These are phyloP conservation scores for Rhegmatorhina hoffmannsi DNA, from an alignment of 2,113 vertebrate species.

Conservation along the genomic window DNA sequence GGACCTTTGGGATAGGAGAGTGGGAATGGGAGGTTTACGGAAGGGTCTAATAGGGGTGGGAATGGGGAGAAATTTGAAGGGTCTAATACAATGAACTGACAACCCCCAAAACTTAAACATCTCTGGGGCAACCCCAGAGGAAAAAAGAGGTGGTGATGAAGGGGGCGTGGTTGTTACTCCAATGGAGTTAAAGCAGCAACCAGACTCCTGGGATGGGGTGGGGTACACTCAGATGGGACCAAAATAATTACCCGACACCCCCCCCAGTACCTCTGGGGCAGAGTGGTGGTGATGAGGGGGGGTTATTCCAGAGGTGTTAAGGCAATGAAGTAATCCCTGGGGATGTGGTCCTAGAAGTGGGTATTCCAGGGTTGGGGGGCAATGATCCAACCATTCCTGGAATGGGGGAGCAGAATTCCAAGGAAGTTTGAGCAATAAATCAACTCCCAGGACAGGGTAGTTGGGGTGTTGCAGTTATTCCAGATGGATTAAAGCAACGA, in stretches of 20 bases:
- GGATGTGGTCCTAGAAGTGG: not conserved
- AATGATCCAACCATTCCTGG: not conserved
- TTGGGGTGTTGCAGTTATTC: not conserved
- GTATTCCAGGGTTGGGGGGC: no score
- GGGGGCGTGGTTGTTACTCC: accelerated
- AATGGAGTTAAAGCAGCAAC: not conserved
- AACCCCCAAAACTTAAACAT: not conserved
- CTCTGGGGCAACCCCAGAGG: no score
- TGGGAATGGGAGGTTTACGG: no score
- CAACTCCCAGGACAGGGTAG: not conserved
- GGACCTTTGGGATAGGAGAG: accelerated
- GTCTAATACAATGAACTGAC: not conserved
- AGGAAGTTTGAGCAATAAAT: not conserved
- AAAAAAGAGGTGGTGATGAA: accelerated
- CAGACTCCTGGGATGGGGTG: not conserved
- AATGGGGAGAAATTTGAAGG: not conserved
- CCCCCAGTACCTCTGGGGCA: not conserved
- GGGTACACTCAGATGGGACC: not conserved
- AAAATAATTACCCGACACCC: accelerated
- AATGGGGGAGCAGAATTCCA: not conserved
- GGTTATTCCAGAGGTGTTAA: not conserved
- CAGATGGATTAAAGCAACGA: not conserved
- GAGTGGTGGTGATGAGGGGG: not conserved
- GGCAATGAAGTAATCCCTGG: not conserved
- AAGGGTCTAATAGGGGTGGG: not conserved